Conservation (phyloP, 2,797 vertebrate species). For the Lerista edwardsae region DNA sequence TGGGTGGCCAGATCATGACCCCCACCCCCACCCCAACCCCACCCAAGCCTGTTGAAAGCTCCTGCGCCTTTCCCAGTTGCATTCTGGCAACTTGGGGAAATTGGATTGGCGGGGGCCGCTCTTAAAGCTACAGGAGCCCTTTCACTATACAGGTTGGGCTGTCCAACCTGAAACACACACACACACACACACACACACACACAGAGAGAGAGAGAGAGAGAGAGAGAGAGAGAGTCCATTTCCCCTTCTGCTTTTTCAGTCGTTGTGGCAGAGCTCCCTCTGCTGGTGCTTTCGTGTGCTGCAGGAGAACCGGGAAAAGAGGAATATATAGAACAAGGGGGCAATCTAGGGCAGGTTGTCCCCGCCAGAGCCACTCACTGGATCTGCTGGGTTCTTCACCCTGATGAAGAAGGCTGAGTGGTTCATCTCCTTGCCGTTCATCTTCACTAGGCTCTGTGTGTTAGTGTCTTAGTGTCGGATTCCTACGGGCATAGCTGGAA, state of each 20-base stretch:
- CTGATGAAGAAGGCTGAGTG: constrained; percentile 29
- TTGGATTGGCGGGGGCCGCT: no score
- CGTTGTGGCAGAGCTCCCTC: background rate
- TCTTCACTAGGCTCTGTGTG: background rate
- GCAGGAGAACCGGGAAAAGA: background rate
- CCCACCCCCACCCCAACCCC: no score
- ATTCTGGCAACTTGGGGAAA: background rate
- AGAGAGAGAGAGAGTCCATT: no score
- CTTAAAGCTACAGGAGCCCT: background rate
- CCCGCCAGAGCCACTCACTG: background rate
- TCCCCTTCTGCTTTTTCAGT: background rate
- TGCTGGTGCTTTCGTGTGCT: background rate
- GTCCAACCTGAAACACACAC: background rate
- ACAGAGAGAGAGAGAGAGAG: no score
- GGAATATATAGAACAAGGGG: background rate
- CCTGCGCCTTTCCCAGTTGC: background rate
- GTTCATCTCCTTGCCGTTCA: constrained; percentile 31
- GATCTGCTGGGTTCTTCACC: constrained; percentile 32
- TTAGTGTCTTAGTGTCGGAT: constrained; percentile 20
- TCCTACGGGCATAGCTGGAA: constrained; percentile 38
- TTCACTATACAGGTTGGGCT: background rate
- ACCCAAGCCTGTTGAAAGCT: no score
- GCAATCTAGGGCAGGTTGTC: no score
- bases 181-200: no score
- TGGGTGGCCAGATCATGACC: no score